phyloP scores from a whole-genome alignment of 1,140 invertebrate genomes.

The Agrypnia vestita region DNA sequence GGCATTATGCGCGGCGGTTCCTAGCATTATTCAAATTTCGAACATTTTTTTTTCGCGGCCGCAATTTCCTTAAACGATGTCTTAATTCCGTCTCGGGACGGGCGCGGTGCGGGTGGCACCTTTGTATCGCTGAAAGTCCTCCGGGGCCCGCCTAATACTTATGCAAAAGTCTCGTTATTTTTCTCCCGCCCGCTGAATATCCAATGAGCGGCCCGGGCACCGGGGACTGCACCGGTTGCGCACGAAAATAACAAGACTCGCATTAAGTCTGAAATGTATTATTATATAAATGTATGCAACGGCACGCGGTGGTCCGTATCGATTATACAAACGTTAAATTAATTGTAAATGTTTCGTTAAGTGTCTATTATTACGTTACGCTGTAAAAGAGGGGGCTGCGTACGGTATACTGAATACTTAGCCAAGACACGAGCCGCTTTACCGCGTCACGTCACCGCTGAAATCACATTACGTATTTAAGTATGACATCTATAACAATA shows the following conservation, averaged over 20 bases:
- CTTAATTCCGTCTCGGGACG: slow-evolving; percentile 27
- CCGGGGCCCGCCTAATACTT: slow-evolving; percentile 16
- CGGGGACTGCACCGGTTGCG: slow-evolving; percentile 9
- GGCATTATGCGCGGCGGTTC: too few species aligned
- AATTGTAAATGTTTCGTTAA: too few species aligned
- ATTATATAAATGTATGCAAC: slow-evolving; percentile 23
- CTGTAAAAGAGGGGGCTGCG: too few species aligned
- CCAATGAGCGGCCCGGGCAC: slow-evolving; percentile 17
- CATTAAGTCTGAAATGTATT: slow-evolving; percentile 19
- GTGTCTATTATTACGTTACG: too few species aligned
- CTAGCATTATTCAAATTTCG: slow-evolving; percentile 4
- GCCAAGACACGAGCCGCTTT: too few species aligned
- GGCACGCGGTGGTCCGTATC: background rate
- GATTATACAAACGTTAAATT: too few species aligned
- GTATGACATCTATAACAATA: too few species aligned
- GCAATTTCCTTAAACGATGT: slow-evolving; percentile 29
- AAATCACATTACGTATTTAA: too few species aligned
- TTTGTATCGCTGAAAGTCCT: slow-evolving; percentile 1
- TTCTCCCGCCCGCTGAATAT: slow-evolving; percentile 38
- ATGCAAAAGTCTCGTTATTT: slow-evolving; percentile 45
- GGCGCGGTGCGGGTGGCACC: slow-evolving; percentile 34
- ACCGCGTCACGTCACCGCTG: too few species aligned
- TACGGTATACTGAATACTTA: too few species aligned
- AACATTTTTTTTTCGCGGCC: slow-evolving; percentile 2
- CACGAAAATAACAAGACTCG: slow-evolving; percentile 15